phyloP scores from a whole-genome alignment of 2,113 vertebrate genomes.

The Pristiophorus japonicus region DNA sequence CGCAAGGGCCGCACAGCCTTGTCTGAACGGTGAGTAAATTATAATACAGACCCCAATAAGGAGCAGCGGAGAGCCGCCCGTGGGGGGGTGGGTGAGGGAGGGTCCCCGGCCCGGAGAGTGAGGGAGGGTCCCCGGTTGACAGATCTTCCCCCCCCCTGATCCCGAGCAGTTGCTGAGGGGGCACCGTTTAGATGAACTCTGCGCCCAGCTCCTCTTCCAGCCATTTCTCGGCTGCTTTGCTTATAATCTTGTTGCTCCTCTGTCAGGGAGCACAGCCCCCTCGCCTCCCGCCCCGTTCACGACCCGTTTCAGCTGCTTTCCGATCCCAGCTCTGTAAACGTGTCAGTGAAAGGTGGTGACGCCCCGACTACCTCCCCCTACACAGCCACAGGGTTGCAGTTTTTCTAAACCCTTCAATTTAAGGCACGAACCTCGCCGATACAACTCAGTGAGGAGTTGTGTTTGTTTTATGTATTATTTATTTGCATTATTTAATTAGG shows the following conservation, averaged over 20 bases:
- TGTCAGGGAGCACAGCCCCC: too few species aligned
- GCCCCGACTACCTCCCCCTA: neutral
- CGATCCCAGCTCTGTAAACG: neutral
- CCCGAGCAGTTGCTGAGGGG: too few species aligned
- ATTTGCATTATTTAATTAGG: neutral
- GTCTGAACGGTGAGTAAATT: neutral
- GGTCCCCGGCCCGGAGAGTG: too few species aligned
- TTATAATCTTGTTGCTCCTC: too few species aligned
- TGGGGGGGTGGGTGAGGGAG: neutral
- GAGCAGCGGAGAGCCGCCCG: neutral
- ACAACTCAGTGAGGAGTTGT: neutral
- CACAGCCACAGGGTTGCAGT: neutral
- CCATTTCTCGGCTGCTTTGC: too few species aligned
- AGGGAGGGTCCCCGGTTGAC: too few species aligned
- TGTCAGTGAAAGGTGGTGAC: conserved; percentile 10
- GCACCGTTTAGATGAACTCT: too few species aligned
- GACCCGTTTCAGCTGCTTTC: neutral
- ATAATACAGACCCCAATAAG: neutral
- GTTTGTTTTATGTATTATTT: neutral
- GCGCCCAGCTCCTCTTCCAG: too few species aligned
- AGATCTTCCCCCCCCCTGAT: too few species aligned
- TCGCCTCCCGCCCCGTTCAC: too few species aligned
- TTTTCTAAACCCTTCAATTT: neutral
- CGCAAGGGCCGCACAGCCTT: neutral
- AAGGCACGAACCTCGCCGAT: neutral